Conservation (phyloP, 2,113 vertebrate genomes). For the Heterocephalus glaber region DNA sequence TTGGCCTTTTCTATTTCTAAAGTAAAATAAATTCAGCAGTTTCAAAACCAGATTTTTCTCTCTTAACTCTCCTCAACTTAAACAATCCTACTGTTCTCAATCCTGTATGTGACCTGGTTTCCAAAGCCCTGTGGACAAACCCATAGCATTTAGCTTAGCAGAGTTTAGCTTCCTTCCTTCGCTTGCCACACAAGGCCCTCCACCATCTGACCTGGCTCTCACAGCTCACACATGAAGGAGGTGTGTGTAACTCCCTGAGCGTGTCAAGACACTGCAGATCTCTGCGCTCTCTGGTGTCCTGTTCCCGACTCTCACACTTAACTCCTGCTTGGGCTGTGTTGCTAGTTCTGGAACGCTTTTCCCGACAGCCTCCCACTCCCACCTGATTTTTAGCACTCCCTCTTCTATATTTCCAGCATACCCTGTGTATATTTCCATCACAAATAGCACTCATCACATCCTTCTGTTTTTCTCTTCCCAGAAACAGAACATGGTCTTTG, state of each 20-base stretch:
- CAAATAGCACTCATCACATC: not conserved
- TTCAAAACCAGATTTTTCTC: not conserved
- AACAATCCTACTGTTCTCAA: not conserved
- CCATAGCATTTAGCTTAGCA: not conserved
- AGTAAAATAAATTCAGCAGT: not conserved
- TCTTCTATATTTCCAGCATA: not conserved
- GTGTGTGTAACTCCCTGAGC: not conserved
- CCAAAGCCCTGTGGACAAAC: not conserved
- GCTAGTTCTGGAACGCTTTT: not conserved
- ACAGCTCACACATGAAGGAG: not conserved
- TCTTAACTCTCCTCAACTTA: not conserved
- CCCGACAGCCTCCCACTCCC: not conserved
- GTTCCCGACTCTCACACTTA: not conserved
- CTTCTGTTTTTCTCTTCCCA: not conserved
- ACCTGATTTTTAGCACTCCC: not conserved
- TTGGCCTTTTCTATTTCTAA: not conserved
- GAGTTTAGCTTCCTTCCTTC: not conserved
- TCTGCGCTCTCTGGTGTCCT: not conserved
- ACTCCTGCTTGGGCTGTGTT: not conserved
- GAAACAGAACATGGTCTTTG: not conserved
- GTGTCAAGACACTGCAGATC: not conserved
- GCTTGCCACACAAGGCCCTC: not conserved
- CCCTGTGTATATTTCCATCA: not conserved
- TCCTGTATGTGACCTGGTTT: not conserved
- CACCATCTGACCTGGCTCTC: not conserved